These are phyloP conservation scores for Crotalus horridus DNA, from an alignment of 2,113 vertebrate species.

Conservation along the genomic window DNA sequence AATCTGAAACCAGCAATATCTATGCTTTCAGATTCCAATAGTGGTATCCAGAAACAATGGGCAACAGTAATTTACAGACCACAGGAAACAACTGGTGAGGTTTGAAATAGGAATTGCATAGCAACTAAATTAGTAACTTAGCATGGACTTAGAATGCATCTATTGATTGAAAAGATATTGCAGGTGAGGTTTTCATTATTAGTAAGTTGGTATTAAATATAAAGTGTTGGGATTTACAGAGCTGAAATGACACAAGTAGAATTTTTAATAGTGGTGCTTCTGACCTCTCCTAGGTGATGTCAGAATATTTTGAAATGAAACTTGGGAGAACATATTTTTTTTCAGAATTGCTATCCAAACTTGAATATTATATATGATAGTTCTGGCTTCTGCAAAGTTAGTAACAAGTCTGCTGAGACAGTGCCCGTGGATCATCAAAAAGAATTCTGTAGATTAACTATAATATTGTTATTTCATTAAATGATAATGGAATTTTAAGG, in stretches of 20 bases:
- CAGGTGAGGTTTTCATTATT: neutral
- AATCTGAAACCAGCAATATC: neutral
- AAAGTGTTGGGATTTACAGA: neutral
- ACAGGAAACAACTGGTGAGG: neutral
- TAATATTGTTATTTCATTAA: neutral
- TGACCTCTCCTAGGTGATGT: neutral
- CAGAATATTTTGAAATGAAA: neutral
- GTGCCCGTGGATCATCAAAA: neutral
- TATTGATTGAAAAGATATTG: neutral
- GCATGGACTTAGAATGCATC: neutral
- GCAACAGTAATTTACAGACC: neutral
- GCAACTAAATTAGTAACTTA: neutral
- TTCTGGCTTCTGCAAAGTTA: neutral
- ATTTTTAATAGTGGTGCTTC: neutral
- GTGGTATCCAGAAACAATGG: neutral
- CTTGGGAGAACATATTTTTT: neutral
- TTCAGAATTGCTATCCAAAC: neutral
- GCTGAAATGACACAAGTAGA: constrained; percentile 3
- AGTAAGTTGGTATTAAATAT: neutral
- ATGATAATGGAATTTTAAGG: constrained; percentile 6
- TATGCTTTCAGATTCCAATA: neutral
- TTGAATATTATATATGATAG: neutral
- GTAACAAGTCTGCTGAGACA: constrained; percentile 25
- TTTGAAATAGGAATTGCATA: neutral
- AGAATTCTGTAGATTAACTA: neutral